Evolutionary conservation across 2,888 invertebrate species (phyloP).

Genomic region (Pollenia amentaria): DNA sequence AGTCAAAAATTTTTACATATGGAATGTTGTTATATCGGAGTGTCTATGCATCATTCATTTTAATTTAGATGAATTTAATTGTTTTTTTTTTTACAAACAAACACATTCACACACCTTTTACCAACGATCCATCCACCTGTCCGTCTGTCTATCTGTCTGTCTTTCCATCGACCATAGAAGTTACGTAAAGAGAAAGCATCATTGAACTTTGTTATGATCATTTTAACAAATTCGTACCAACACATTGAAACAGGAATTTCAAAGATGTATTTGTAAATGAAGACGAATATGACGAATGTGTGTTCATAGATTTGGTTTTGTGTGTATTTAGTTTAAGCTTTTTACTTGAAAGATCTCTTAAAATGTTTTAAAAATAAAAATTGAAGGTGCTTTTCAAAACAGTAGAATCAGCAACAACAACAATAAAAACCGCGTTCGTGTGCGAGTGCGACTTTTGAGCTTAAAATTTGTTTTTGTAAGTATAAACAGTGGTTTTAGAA

Average conservation of each 20-base stretch:
- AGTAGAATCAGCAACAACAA: background rate
- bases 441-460: background rate
- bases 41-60: background rate
- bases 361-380: background rate
- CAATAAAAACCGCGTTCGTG: background rate
- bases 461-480: background rate
- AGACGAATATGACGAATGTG: too few species aligned
- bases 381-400: conserved; percentile 12
- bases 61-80: conserved; percentile 4
- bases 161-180: background rate
- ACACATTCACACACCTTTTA: background rate
- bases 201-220: conserved; percentile 58
- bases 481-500: background rate
- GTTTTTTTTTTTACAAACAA: conserved; percentile 35
- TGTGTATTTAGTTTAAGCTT: background rate
- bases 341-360: background rate
- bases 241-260: background rate
- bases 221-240: conserved; percentile 9
- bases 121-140: background rate
- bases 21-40: background rate
- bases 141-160: too few species aligned
- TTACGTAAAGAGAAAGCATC: conserved; percentile 72
- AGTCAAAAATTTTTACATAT: background rate
- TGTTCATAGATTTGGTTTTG: background rate
- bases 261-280: too few species aligned